Evolutionary conservation across 2,888 invertebrate genomes (phyloP).

Genomic region (Nemurella pictetii): DNA sequence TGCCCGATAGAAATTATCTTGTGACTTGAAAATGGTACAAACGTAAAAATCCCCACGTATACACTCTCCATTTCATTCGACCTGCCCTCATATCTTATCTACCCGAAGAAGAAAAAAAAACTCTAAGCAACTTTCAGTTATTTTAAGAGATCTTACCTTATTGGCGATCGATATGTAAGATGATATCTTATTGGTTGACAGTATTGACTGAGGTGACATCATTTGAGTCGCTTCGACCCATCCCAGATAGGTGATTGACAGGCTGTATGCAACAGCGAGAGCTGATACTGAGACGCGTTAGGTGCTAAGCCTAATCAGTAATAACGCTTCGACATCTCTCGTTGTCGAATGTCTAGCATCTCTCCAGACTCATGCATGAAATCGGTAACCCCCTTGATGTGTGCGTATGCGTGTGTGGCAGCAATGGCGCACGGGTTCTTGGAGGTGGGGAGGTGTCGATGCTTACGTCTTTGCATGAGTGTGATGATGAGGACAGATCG

Average conservation of each 20-base stretch:
- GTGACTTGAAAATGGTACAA: not conserved
- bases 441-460: not conserved
- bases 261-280: not conserved
- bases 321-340: not conserved
- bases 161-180: not conserved
- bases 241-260: not conserved
- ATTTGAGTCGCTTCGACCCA: not conserved
- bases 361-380: no score
- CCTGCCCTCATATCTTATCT: not conserved
- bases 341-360: not conserved
- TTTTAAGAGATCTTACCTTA: not conserved
- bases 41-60: not conserved
- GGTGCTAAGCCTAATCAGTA: no score
- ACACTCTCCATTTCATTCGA: not conserved
- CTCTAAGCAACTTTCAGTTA: not conserved
- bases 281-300: no score
- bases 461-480: not conserved
- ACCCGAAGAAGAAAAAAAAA: no score
- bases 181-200: not conserved
- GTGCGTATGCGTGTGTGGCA: not conserved
- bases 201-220: not conserved
- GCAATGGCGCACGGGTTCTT: not conserved
- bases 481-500: no score
- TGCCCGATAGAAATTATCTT: not conserved
- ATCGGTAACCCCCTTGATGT: not conserved